Percentiles rank a stretch among this genome's conserved stretches.
These are phyloP conservation scores for Acleris sparsana DNA, from an alignment of 2,888 invertebrate genomes.

Conservation along the genomic window DNA sequence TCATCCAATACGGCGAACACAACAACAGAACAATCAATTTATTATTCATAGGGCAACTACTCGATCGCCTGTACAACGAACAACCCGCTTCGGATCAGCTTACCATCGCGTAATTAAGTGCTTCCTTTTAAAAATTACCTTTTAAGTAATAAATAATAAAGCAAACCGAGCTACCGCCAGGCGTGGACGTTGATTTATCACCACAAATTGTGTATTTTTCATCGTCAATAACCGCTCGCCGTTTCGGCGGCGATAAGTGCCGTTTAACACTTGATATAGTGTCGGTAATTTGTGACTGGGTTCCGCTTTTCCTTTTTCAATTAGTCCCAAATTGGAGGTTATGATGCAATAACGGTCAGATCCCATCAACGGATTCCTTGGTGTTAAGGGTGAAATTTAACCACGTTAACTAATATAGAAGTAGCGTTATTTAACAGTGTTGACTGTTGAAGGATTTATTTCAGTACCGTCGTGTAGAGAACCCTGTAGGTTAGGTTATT, in stretches of 20 bases:
- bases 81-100: not conserved
- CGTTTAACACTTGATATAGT: slow-evolving; percentile 83
- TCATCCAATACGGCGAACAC: not conserved
- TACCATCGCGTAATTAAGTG: slow-evolving; percentile 56
- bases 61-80: slow-evolving; percentile 1
- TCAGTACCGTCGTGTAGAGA: no score
- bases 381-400: slow-evolving; percentile 38
- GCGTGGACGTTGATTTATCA: slow-evolving; percentile 74
- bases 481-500: no score
- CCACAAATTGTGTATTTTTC: slow-evolving; percentile 83
- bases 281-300: slow-evolving; percentile 78
- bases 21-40: slow-evolving; percentile 30
- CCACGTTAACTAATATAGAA: not conserved
- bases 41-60: slow-evolving; percentile 33
- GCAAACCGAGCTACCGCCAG: slow-evolving; percentile 65
- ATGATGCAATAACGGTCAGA: slow-evolving; percentile 62
- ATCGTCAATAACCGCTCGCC: slow-evolving; percentile 71
- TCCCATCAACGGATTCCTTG: slow-evolving; percentile 49
- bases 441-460: no score
- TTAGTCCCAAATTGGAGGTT: slow-evolving; percentile 75
- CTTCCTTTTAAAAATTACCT: slow-evolving; percentile 64
- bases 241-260: slow-evolving; percentile 79
- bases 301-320: slow-evolving; percentile 79
- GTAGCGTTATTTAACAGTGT: no score
- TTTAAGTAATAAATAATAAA: slow-evolving; percentile 73